phyloP scores from a whole-genome alignment of 2,888 invertebrate genomes.

The Suillia variegata region DNA sequence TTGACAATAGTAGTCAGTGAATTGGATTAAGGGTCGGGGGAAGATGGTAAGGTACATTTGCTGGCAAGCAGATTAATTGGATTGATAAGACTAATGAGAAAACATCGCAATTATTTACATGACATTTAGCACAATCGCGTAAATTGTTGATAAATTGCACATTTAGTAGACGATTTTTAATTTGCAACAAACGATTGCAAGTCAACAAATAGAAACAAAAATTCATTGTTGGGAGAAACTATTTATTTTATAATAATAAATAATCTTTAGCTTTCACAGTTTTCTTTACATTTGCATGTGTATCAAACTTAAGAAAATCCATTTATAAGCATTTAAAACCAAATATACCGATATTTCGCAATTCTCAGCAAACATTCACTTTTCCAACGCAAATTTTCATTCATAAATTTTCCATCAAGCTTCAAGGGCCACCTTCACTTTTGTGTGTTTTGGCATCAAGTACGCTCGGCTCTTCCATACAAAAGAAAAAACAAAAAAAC shows the following conservation, averaged over 20 bases:
- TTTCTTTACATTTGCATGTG: no score
- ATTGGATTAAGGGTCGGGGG: no score
- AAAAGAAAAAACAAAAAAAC: no score
- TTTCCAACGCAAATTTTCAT: conserved; percentile 1
- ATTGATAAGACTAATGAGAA: conserved; percentile 57
- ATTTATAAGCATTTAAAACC: no score
- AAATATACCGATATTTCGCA: no score
- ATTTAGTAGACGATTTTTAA: background rate
- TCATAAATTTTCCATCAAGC: conserved; percentile 11
- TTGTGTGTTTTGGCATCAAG: background rate
- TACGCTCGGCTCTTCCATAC: background rate
- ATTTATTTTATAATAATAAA: no score
- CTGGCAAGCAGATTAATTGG: conserved; percentile 48
- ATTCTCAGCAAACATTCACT: conserved; percentile 5
- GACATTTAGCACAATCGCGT: conserved; percentile 41
- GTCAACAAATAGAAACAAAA: no score
- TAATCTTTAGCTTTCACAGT: no score
- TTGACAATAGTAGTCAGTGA: background rate
- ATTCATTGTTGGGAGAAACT: no score
- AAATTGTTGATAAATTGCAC: no score
- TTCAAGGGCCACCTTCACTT: background rate
- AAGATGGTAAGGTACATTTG: background rate
- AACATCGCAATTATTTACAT: conserved; percentile 45
- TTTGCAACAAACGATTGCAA: no score
- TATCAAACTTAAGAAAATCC: no score